Conservation (phyloP, 2,113 vertebrate genomes). For the Trichechus manatus region DNA sequence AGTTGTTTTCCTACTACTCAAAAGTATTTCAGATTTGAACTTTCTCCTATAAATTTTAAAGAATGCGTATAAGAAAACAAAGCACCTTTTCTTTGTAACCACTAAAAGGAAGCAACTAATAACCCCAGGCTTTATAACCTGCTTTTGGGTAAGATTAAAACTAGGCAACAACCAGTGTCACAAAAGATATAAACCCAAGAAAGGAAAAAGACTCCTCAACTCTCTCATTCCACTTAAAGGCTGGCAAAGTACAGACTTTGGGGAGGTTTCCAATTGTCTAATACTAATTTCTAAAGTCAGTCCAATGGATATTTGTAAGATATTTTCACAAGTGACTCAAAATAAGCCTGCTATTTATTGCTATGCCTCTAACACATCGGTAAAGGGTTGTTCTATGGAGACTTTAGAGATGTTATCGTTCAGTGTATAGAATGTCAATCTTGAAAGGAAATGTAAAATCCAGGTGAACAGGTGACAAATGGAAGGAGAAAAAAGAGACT, state of each 20-base stretch:
- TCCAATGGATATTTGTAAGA: not conserved
- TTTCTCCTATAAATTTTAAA: not conserved
- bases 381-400: not conserved
- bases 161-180: not conserved
- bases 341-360: conserved; percentile 11
- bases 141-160: not conserved
- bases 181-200: not conserved
- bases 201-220: not conserved
- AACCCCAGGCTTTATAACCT: not conserved
- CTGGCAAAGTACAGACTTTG: not conserved
- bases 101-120: not conserved
- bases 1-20: not conserved
- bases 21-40: conserved; percentile 22
- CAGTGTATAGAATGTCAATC: conserved; percentile 33
- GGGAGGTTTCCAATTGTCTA: not conserved
- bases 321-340: not conserved
- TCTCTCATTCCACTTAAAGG: not conserved
- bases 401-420: not conserved
- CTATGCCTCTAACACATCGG: not conserved
- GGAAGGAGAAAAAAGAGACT: conserved; percentile 56
- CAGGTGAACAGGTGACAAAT: conserved; percentile 67
- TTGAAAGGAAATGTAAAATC: conserved; percentile 71
- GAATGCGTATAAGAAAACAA: conserved; percentile 12
- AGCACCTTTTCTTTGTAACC: conserved; percentile 25
- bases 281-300: conserved; percentile 21